Percentiles rank a stretch among this genome's conserved stretches.
Conservation (phyloP, 2,888 invertebrate genomes). For the Gari tellinella region DNA sequence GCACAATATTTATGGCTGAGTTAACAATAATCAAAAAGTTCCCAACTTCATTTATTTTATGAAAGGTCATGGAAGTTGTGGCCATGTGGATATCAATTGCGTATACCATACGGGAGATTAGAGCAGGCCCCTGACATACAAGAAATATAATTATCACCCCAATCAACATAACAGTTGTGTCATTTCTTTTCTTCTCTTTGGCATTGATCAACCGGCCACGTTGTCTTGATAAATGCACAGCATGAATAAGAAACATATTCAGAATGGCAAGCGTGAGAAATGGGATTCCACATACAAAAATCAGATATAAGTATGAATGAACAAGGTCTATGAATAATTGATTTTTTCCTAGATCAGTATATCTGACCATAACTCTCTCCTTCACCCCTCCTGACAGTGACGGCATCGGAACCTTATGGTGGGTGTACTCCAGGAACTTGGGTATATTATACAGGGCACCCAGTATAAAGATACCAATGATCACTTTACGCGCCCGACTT, state of each 20-base stretch:
- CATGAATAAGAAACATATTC: conserved; percentile 82
- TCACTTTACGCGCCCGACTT: conserved; percentile 77
- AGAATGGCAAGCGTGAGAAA: conserved; percentile 82
- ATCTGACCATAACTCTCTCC: conserved; percentile 54
- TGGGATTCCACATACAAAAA: conserved; percentile 82
- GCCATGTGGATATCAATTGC: conserved; percentile 71
- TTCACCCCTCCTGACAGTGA: conserved; percentile 23
- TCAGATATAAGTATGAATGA: conserved; percentile 82
- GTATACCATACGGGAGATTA: conserved; percentile 83
- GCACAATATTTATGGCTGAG: conserved; percentile 84
- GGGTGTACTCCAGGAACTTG: conserved; percentile 81
- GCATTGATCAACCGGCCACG: conserved; percentile 80
- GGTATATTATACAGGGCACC: conserved; percentile 82
- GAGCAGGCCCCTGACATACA: conserved; percentile 83
- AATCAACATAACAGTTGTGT: conserved; percentile 84
- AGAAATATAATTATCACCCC: conserved; percentile 84
- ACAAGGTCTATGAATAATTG: conserved; percentile 77
- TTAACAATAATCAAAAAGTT: conserved; percentile 83
- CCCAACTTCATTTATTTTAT: conserved; percentile 81
- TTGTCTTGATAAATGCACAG: conserved; percentile 79
- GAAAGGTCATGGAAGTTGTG: conserved; percentile 61
- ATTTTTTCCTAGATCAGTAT: conserved; percentile 77
- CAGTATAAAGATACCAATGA: conserved; percentile 70
- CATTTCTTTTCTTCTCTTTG: conserved; percentile 81
- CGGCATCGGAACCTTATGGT: conserved; percentile 52